Evolutionary conservation across 1,140 invertebrate genomes (phyloP).

Genomic region (Popillia japonica): DNA sequence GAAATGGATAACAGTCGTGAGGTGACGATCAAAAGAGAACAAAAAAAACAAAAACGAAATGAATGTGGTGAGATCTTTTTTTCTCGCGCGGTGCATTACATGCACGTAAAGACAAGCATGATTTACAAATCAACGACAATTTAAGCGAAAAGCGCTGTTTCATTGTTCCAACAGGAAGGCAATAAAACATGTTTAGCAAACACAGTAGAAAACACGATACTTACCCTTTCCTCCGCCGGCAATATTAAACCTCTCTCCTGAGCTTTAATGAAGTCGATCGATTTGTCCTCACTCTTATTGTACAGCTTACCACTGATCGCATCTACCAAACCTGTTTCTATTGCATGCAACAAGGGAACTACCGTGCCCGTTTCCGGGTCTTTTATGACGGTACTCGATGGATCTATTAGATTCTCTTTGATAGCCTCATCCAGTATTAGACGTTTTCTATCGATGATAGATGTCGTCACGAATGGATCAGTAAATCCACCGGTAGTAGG

Average conservation of each 20-base stretch:
- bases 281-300: constrained; percentile 68
- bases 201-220: constrained; percentile 53
- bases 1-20: constrained; percentile 24
- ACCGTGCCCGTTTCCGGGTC: constrained; percentile 79
- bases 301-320: constrained; percentile 74
- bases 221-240: constrained; percentile 91
- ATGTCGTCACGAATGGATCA: constrained; percentile 79
- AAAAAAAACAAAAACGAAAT: constrained; percentile 19
- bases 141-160: not conserved
- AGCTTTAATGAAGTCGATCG: constrained; percentile 86
- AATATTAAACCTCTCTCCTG: constrained; percentile 85
- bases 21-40: constrained; percentile 13
- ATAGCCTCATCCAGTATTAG: constrained; percentile 82
- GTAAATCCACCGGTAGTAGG: constrained; percentile 78
- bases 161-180: not conserved
- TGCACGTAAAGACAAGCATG: constrained; percentile 31
- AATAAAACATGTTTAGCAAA: not conserved
- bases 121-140: constrained; percentile 8
- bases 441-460: constrained; percentile 71
- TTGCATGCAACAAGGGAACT: constrained; percentile 79
- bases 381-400: constrained; percentile 84
- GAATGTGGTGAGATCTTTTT: not conserved
- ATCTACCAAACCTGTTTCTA: constrained; percentile 79
- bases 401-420: constrained; percentile 80
- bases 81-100: constrained; percentile 21